These are phyloP conservation scores for Gallirallus australis DNA, from an alignment of 2,797 vertebrate genomes.

Conservation along the genomic window DNA sequence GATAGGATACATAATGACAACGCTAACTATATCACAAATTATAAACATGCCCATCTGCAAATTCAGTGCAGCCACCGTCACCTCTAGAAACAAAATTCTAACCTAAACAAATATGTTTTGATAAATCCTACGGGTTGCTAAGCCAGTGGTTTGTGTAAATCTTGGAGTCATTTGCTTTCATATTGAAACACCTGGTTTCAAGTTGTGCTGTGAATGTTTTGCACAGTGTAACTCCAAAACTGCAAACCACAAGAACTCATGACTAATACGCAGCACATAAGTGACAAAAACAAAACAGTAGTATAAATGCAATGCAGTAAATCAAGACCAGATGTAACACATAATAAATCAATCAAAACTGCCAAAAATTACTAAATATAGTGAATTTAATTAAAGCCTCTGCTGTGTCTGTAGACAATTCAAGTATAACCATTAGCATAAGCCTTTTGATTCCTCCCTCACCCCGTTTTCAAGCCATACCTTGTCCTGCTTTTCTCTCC, in stretches of 20 bases:
- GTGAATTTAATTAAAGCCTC: constrained; percentile 72
- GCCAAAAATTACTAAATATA: constrained; percentile 61
- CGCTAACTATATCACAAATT: neutral
- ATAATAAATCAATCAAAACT: constrained; percentile 73
- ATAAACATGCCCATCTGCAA: neutral
- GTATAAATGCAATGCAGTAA: constrained; percentile 54
- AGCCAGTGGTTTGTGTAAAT: neutral
- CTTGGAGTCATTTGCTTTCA: constrained; percentile 14
- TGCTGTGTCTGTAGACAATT: constrained; percentile 4
- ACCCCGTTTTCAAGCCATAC: accelerated
- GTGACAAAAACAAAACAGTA: constrained; percentile 57
- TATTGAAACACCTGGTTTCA: constrained; percentile 39
- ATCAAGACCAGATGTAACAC: constrained; percentile 70
- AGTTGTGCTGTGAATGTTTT: constrained; percentile 11
- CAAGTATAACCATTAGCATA: constrained; percentile 6
- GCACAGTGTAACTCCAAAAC: constrained; percentile 8
- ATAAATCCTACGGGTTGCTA: neutral
- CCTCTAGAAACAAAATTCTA: neutral
- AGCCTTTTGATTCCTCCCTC: neutral
- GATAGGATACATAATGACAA: neutral
- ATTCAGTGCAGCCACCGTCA: neutral
- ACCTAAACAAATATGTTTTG: neutral
- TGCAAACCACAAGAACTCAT: constrained; percentile 27
- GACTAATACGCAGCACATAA: constrained; percentile 30
- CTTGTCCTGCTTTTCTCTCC: neutral